A percentile compares a stretch with the other conserved stretches of the same genome.
Evolutionary conservation across 2,888 invertebrate genomes (phyloP).

Genomic region (Cyaniris semiargus): DNA sequence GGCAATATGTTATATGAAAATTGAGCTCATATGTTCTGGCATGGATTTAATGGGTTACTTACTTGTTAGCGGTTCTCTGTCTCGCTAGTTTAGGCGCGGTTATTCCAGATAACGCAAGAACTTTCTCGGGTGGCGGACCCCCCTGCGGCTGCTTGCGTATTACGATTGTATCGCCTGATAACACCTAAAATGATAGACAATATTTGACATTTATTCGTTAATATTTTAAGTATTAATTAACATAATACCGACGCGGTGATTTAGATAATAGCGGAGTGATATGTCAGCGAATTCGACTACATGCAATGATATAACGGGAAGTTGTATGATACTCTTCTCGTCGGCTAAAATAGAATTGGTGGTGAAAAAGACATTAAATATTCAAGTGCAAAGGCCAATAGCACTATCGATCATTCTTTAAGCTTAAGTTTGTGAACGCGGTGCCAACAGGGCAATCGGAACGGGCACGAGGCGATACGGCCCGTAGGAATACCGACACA

Average conservation of each 20-base stretch:
- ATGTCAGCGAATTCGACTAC: background rate
- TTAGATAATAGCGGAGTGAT: background rate
- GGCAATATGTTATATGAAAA: background rate
- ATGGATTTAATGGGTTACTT: constrained; percentile 43
- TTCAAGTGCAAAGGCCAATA: constrained; percentile 30
- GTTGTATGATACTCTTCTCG: background rate
- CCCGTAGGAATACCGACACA: constrained; percentile 43
- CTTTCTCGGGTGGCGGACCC: constrained; percentile 95
- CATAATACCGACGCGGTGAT: background rate
- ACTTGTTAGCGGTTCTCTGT: constrained; percentile 70
- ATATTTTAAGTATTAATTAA: background rate
- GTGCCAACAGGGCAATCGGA: constrained; percentile 74
- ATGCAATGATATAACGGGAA: background rate
- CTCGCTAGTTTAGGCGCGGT: constrained; percentile 91
- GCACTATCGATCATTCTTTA: constrained; percentile 31
- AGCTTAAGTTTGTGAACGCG: constrained; percentile 44
- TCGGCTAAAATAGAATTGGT: constrained; percentile 8
- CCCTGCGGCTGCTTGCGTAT: constrained; percentile 92
- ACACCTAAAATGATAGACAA: constrained; percentile 82
- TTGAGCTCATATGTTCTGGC: background rate
- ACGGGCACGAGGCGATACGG: constrained; percentile 65
- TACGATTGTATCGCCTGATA: constrained; percentile 97
- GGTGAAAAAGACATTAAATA: constrained; percentile 21
- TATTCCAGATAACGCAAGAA: constrained; percentile 93
- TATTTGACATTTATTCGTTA: constrained; percentile 6